These are phyloP conservation scores for Luehdorfia chinensis DNA, from an alignment of 1,140 invertebrate genomes.

Conservation along the genomic window DNA sequence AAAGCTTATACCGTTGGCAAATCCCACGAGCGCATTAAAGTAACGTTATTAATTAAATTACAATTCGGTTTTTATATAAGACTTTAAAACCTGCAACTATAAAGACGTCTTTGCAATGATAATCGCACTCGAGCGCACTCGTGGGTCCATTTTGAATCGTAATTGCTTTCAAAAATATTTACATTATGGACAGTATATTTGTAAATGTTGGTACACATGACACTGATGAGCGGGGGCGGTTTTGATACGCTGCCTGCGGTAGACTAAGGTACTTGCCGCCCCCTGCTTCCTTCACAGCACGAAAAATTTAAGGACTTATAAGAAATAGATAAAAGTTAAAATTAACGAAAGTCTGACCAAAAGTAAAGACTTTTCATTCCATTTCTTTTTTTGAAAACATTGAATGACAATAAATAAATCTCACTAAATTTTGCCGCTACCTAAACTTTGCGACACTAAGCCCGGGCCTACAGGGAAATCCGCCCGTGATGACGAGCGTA, in stretches of 20 bases:
- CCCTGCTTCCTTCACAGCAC: no score
- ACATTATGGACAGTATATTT: not conserved
- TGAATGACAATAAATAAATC: no score
- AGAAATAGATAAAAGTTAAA: no score
- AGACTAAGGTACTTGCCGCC: not conserved
- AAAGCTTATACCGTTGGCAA: conserved; percentile 39
- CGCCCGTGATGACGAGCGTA: no score
- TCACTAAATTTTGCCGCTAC: no score
- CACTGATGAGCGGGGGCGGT: no score
- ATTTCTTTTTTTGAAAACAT: no score
- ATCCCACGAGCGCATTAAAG: not conserved
- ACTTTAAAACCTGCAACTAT: conserved; percentile 5
- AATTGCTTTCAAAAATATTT: not conserved
- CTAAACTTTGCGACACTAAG: no score
- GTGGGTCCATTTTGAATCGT: conserved; percentile 47
- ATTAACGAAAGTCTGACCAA: not conserved
- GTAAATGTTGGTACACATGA: no score
- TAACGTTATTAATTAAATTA: not conserved
- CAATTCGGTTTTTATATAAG: conserved; percentile 12
- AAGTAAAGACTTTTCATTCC: not conserved
- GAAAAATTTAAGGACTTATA: no score
- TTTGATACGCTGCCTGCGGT: no score
- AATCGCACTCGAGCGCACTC: conserved; percentile 26
- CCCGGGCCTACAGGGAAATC: no score
- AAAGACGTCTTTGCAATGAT: conserved; percentile 3